These are phyloP conservation scores for Tiaroga cobitis DNA, from an alignment of 2,797 vertebrate species.

Conservation along the genomic window DNA sequence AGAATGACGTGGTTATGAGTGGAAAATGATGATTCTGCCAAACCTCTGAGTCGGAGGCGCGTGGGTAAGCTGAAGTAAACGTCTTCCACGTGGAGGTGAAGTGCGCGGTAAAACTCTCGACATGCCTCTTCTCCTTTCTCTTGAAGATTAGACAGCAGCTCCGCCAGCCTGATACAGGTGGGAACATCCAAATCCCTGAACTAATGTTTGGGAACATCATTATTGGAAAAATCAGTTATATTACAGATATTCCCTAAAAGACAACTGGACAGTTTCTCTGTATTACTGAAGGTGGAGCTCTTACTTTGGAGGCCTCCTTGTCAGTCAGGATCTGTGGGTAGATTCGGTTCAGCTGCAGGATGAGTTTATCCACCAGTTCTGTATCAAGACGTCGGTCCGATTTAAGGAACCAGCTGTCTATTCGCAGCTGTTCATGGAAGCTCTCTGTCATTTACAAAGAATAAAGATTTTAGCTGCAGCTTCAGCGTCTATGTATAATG, in stretches of 20 bases:
- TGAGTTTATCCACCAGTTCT: conserved; percentile 90
- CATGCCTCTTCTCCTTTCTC: conserved; percentile 90
- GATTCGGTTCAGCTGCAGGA: conserved; percentile 96
- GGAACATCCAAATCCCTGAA: conserved; percentile 90
- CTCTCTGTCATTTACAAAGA: conserved; percentile 68
- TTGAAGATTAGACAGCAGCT: conserved; percentile 87
- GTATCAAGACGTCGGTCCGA: conserved; percentile 83
- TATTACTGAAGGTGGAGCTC: background rate
- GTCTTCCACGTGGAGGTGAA: conserved; percentile 91
- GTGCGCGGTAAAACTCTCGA: conserved; percentile 92
- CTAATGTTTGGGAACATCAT: conserved; percentile 67
- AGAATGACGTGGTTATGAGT: background rate
- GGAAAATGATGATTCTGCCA: background rate
- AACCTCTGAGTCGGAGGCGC: conserved; percentile 81
- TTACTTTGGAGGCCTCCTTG: conserved; percentile 93
- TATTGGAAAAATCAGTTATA: background rate
- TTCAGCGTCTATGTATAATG: too few species aligned
- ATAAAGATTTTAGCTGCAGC: background rate
- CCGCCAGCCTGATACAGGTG: conserved; percentile 82
- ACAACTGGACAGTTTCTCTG: background rate
- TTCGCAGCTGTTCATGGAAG: conserved; percentile 86
- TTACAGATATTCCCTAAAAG: background rate
- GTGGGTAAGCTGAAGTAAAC: conserved; percentile 90
- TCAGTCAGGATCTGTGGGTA: conserved; percentile 96
- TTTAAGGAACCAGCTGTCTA: conserved; percentile 86